A percentile compares a stretch with the other conserved stretches of the same genome.
Evolutionary conservation across 2,888 invertebrate species (phyloP).

Genomic region (Dryobota labecula): DNA sequence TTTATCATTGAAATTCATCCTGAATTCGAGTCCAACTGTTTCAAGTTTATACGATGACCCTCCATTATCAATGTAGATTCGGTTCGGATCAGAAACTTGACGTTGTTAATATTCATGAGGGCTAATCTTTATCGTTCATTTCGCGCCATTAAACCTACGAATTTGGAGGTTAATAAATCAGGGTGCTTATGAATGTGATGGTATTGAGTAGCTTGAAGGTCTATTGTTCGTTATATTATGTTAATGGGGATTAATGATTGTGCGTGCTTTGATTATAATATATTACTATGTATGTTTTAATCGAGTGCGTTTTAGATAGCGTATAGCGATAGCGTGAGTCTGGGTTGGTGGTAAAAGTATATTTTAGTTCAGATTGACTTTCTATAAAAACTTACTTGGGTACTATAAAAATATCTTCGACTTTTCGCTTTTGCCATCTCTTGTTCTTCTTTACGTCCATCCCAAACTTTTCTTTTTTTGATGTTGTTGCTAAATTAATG

Average conservation of each 20-base stretch:
- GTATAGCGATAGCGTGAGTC: neutral
- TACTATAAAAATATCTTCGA: neutral
- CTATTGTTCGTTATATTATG: conserved; percentile 58
- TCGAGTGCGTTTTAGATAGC: neutral
- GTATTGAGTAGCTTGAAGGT: conserved; percentile 49
- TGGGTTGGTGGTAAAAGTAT: neutral
- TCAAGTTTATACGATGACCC: conserved; percentile 66
- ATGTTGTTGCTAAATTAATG: neutral
- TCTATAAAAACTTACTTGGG: no score
- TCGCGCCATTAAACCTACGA: conserved; percentile 79
- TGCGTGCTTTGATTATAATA: conserved; percentile 8
- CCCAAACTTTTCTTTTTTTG: neutral
- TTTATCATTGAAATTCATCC: conserved; percentile 54
- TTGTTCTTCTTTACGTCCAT: neutral
- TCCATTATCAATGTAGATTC: conserved; percentile 71
- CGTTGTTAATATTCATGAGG: conserved; percentile 77
- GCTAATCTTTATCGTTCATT: conserved; percentile 79
- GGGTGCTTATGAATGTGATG: conserved; percentile 68
- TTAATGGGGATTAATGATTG: conserved; percentile 43
- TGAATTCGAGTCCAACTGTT: conserved; percentile 47
- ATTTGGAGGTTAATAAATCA: conserved; percentile 78
- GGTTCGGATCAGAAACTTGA: conserved; percentile 69
- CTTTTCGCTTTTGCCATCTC: neutral
- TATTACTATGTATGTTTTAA: neutral
- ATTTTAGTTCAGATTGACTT: neutral